Evolutionary conservation across 2,888 invertebrate genomes (phyloP), one percentile per base, ranked within the genome.

Genomic region (Pterobdella sp.): DNA sequence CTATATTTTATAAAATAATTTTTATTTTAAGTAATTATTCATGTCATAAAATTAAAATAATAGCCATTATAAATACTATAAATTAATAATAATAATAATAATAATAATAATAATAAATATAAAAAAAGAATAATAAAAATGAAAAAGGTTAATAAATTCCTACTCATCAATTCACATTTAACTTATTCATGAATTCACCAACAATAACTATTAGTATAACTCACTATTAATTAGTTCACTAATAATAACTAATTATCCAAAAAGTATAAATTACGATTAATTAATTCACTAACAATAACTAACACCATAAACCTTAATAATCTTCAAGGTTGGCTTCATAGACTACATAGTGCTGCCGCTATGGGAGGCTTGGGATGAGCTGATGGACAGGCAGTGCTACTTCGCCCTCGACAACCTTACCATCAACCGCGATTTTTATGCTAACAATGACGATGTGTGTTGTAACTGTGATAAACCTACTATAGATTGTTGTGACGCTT

Each of bases 341-440:
- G 73, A 73, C 64, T 73, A 69, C 69, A 73, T 73, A 35, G 73
- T 66, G 26, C 73, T 69, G 36, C 73, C 73, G 26, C 68, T 73
- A 34, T 73, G 73, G 73, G 73, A 73, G 42, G 69, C 73, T 0
- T 73, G 73, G 73, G 73, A 69, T 34, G 73, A 73, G 49, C 64
- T 73, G 22, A 68, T 73, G 49, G 60, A 63, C 69, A 60, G 56
- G 60, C 36, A 73, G 22, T 68, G 68, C 31, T 60, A 68, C 35
- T 56, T 64, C 34, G 69, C 69, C 14, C 69, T 73, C 3, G 73
- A 73, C 37, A 64, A 63, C 64, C 64, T 73, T 1, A 36, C 60
- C 63, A 34, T 31, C 31, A 73, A 73, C 73, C 29, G 73, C 1
- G 73, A 69, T n/a, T 69, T 18, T n/a, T 56, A 56, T 65, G 65